Percentiles rank a stretch among this genome's conserved stretches.
Evolutionary conservation across 2,888 invertebrate genomes (phyloP).

Genomic region (Ormyrus pomaceus): DNA sequence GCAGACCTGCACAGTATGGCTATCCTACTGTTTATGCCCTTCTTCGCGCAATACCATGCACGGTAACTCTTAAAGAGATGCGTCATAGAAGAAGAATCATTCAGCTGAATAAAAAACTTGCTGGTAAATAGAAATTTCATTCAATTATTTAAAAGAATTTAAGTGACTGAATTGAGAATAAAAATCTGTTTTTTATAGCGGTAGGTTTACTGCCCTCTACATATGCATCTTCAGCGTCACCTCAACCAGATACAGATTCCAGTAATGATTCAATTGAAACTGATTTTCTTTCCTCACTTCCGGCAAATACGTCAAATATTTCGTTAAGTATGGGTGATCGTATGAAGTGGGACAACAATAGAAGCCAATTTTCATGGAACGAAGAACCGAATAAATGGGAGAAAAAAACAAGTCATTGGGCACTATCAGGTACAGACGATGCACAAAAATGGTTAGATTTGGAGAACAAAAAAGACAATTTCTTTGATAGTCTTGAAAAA

Average conservation of each 20-base stretch:
- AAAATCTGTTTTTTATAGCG: conserved; percentile 53
- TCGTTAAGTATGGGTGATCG: conserved; percentile 14
- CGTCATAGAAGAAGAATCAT: conserved; percentile 75
- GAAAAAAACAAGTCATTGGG: conserved; percentile 53
- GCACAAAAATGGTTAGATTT: conserved; percentile 65
- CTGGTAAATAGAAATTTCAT: conserved; percentile 69
- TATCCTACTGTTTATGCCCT: conserved; percentile 77
- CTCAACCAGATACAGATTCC: conserved; percentile 69
- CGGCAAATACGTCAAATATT: conserved; percentile 11
- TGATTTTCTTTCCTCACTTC: conserved; percentile 59
- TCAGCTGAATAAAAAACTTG: conserved; percentile 76
- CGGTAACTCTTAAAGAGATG: conserved; percentile 75
- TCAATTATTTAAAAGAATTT: background rate
- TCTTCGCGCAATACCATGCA: conserved; percentile 78
- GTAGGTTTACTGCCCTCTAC: conserved; percentile 68
- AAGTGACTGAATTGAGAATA: background rate
- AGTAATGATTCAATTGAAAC: conserved; percentile 71
- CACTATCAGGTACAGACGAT: conserved; percentile 56
- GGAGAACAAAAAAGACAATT: conserved; percentile 63
- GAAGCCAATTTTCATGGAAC: conserved; percentile 57
- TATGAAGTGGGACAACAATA: conserved; percentile 57
- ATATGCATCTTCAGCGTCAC: conserved; percentile 61
- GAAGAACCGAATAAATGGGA: conserved; percentile 66
- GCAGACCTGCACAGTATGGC: conserved; percentile 78
- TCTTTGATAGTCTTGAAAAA: conserved; percentile 66